Conservation (phyloP, 2,113 vertebrate genomes). For the Prochilodus magdalenae region DNA sequence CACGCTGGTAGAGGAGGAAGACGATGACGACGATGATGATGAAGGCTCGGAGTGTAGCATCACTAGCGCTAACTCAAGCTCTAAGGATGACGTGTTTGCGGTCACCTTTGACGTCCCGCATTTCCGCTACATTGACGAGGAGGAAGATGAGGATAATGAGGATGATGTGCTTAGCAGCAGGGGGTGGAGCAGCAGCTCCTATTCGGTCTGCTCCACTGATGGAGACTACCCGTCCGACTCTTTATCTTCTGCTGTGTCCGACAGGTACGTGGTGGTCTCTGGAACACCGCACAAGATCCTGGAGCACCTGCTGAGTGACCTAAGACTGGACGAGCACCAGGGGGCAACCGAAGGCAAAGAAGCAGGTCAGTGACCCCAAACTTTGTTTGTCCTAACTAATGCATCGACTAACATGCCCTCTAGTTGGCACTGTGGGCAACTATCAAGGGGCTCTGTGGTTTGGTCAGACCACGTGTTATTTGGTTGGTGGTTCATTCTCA, state of each 20-base stretch:
- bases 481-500: too few relatives aligned
- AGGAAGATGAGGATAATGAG: constrained; percentile 67
- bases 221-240: constrained; percentile 78
- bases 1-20: constrained; percentile 76
- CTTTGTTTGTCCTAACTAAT: background rate
- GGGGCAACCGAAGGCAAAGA: constrained; percentile 85
- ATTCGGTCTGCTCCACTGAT: constrained; percentile 74
- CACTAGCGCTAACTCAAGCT: constrained; percentile 53
- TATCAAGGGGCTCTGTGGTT: too few relatives aligned
- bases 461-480: too few relatives aligned
- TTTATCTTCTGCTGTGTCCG: constrained; percentile 82
- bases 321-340: constrained; percentile 91
- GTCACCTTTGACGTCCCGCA: constrained; percentile 90
- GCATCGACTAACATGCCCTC: too few relatives aligned
- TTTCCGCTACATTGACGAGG: constrained; percentile 94
- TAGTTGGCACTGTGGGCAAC: too few relatives aligned
- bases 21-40: constrained; percentile 51
- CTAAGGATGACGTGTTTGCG: constrained; percentile 66
- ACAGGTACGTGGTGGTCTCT: constrained; percentile 96
- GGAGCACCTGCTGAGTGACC: constrained; percentile 94
- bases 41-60: constrained; percentile 46
- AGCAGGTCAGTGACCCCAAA: constrained; percentile 81
- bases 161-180: constrained; percentile 27
- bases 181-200: constrained; percentile 74
- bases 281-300: constrained; percentile 97